A percentile compares a stretch with the other conserved stretches of the same genome.
Conservation (phyloP, 2,888 invertebrate genomes). For the Tholera decimalis region DNA sequence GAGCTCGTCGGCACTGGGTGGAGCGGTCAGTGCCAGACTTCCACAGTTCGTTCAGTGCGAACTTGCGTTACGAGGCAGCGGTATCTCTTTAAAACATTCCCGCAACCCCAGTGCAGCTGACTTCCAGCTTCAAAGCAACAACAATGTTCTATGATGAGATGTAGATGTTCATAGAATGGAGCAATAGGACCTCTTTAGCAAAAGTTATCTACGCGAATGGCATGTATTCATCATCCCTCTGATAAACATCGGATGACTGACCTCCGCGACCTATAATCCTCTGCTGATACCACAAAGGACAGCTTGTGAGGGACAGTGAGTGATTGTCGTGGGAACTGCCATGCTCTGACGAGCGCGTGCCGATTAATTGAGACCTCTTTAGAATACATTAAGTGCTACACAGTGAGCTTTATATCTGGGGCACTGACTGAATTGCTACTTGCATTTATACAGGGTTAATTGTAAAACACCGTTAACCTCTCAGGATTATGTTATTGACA, state of each 20-base stretch:
- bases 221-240: neutral
- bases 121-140: no score
- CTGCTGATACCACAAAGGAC: slow-evolving; percentile 31
- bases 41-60: no score
- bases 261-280: slow-evolving; percentile 22
- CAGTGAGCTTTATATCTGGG: slow-evolving; percentile 1
- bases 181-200: neutral
- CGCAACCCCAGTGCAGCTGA: no score
- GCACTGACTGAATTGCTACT: neutral
- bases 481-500: no score
- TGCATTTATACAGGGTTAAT: neutral
- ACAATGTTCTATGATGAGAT: no score
- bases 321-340: slow-evolving; percentile 48
- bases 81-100: no score
- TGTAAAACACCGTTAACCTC: no score
- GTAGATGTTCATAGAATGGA: no score
- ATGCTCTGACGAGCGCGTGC: slow-evolving; percentile 23
- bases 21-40: no score
- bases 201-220: neutral
- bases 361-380: neutral
- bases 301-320: slow-evolving; percentile 41
- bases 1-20: no score
- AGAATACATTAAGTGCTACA: slow-evolving; percentile 1
- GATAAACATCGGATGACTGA: neutral
- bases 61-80: no score